These are phyloP conservation scores for Acronicta psi DNA, from an alignment of 2,888 invertebrate species.

Conservation along the genomic window DNA sequence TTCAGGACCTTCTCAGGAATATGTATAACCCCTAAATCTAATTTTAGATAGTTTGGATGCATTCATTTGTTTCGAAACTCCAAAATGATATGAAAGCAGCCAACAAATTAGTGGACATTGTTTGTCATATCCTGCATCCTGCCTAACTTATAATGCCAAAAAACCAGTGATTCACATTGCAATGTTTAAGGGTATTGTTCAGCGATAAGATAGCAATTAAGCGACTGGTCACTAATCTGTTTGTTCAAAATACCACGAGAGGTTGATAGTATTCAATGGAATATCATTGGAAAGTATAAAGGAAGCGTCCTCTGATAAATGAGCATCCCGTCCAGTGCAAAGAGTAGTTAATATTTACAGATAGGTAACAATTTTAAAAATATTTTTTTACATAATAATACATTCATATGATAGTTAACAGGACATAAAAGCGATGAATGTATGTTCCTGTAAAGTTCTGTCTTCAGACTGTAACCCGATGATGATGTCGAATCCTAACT, in stretches of 20 bases:
- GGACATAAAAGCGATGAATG: no score
- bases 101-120: background rate
- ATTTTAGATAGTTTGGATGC: no score
- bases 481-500: no score
- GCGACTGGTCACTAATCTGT: slow-evolving; percentile 69
- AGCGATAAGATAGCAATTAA: slow-evolving; percentile 66
- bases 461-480: no score
- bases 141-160: slow-evolving; percentile 6
- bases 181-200: slow-evolving; percentile 21
- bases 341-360: slow-evolving; percentile 59
- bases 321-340: slow-evolving; percentile 76
- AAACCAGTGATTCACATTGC: slow-evolving; percentile 25
- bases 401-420: no score
- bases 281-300: slow-evolving; percentile 73
- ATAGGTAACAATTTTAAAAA: background rate
- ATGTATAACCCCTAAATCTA: no score
- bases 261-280: slow-evolving; percentile 75
- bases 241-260: slow-evolving; percentile 67
- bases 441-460: no score
- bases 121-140: slow-evolving; percentile 27
- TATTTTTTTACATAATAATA: no score
- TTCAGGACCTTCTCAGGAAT: no score
- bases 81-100: background rate
- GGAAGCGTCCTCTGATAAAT: slow-evolving; percentile 77
- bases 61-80: no score